Base-by-base conservation (phyloP, 1,140 invertebrate species). In the Brachystomella parvula region DNA sequence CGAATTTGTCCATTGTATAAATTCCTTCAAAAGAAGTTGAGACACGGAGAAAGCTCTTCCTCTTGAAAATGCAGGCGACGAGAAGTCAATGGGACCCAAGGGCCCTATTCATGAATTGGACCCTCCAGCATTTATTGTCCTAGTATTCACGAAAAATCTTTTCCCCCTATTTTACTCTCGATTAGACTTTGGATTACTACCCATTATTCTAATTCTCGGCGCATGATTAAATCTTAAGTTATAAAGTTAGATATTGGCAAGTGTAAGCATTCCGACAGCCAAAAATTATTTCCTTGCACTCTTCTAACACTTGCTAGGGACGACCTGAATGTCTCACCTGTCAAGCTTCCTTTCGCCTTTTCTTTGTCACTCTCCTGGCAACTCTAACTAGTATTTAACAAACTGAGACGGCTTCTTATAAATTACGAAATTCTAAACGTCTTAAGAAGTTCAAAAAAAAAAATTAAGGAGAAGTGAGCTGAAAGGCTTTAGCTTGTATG, bases 61-160 rank as follows among this genome's bases (percentile, higher is more conserved):
- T 39, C 35, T 6, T 53, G 12, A 24, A 53, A 53, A 53, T 6
- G 49, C 12, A 26, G 49, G 24, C 12, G 24, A 53, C 12, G 24
- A 53, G 12, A 53, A 15, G 49, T 15, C 49, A 53, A 53, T 53
- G 24, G 49, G 15, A 6, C 49, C 49, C 49, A 17, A 17, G 49
- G 49, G 49, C 24, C 49, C 49, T 24, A 53, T 53, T 53, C 24
- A 15, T 26, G 49, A 53, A 53, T 53, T 53, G 49, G 49, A 53
- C 49, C 49, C 49, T 15, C 49, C 49, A 53, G 49, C 49, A 53
- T 15, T 53, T 24, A 26, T 26, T 26, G 49, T 19, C 24, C 49
- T 24, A n/a, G n/a, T n/a, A n/a, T n/a, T n/a, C n/a, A n/a, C n/a
- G n/a, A n/a, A n/a, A n/a, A n/a, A n/a, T n/a, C n/a, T n/a, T n/a